Percentiles rank a stretch among this genome's conserved stretches.
phyloP scores from a whole-genome alignment of 2,888 invertebrate species.

The Drosophila algonquin region DNA sequence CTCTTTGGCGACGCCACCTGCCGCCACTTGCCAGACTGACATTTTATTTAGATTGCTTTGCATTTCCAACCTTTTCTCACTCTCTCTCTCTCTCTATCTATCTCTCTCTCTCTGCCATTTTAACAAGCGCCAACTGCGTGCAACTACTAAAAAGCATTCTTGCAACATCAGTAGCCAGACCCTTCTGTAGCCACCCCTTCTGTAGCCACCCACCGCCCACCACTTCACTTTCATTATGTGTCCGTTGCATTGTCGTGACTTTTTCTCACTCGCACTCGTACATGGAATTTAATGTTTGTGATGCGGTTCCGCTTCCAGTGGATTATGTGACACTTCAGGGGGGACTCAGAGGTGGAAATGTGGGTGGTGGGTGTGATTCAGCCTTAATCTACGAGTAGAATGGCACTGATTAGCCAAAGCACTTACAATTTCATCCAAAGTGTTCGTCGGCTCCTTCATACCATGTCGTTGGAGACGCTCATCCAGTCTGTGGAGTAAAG shows the following conservation, averaged over 20 bases:
- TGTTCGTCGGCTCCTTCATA: conserved; percentile 94
- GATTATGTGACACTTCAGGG: conserved; percentile 32
- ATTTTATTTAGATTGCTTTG: conserved; percentile 76
- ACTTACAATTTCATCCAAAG: conserved; percentile 92
- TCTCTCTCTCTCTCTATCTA: conserved; percentile 8
- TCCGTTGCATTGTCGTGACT: conserved; percentile 65
- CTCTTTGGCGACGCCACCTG: conserved; percentile 63
- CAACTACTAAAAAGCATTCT: conserved; percentile 10
- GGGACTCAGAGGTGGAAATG: conserved; percentile 1
- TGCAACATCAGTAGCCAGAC: neutral
- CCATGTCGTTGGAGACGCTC: conserved; percentile 89
- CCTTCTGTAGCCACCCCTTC: fast-evolving
- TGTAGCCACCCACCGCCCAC: conserved; percentile 6
- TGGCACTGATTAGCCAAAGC: conserved; percentile 44
- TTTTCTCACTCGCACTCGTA: conserved; percentile 10
- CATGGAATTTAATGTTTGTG: conserved; percentile 17
- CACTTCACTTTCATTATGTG: conserved; percentile 52
- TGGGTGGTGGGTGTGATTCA: neutral
- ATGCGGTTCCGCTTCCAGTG: conserved; percentile 3
- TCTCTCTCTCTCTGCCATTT: conserved; percentile 41
- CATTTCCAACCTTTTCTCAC: conserved; percentile 52
- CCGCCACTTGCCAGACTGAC: conserved; percentile 58
- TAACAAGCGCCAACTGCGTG: conserved; percentile 48
- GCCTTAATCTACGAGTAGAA: conserved; percentile 30
- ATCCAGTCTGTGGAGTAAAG: conserved; percentile 85